Percentiles rank a stretch among this genome's conserved stretches.
phyloP scores from a whole-genome alignment of 2,797 vertebrate genomes.

The Kryptolebias ocellatus region DNA sequence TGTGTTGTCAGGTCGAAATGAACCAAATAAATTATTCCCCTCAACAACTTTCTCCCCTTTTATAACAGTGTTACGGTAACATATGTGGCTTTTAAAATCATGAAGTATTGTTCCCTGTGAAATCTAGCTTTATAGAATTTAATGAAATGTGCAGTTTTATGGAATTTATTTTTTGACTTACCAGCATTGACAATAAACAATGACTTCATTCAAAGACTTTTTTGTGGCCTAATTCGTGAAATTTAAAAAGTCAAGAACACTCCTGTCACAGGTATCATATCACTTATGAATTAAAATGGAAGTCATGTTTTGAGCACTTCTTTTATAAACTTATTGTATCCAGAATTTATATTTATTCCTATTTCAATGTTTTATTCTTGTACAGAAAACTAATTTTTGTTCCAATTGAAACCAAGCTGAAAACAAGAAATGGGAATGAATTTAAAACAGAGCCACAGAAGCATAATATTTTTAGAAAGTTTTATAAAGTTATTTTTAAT shows the following conservation, averaged over 20 bases:
- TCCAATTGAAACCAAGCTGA: neutral
- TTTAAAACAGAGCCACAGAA: no score
- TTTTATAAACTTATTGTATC: neutral
- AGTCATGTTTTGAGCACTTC: neutral
- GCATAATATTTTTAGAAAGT: no score
- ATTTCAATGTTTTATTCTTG: neutral
- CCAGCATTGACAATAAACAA: constrained; percentile 25
- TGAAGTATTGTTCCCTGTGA: constrained; percentile 11
- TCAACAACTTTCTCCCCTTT: constrained; percentile 4
- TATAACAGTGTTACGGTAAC: neutral
- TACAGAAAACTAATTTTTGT: neutral
- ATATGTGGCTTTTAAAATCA: constrained; percentile 1
- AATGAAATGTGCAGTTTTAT: constrained; percentile 18
- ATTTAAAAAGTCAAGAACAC: neutral
- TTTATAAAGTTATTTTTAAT: no score
- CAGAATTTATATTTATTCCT: no score
- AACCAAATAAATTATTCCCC: constrained; percentile 45
- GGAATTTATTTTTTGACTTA: constrained; percentile 14
- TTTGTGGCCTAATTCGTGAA: constrained; percentile 1
- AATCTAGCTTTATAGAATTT: constrained; percentile 15
- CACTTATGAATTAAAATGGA: neutral
- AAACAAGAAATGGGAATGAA: neutral
- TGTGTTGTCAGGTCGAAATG: constrained; percentile 59
- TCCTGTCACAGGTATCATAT: neutral
- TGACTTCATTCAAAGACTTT: constrained; percentile 9